Percentiles rank a stretch among this genome's conserved stretches.
These are phyloP conservation scores for Pelochelys cantorii DNA, from an alignment of 2,797 vertebrate genomes.

Conservation along the genomic window DNA sequence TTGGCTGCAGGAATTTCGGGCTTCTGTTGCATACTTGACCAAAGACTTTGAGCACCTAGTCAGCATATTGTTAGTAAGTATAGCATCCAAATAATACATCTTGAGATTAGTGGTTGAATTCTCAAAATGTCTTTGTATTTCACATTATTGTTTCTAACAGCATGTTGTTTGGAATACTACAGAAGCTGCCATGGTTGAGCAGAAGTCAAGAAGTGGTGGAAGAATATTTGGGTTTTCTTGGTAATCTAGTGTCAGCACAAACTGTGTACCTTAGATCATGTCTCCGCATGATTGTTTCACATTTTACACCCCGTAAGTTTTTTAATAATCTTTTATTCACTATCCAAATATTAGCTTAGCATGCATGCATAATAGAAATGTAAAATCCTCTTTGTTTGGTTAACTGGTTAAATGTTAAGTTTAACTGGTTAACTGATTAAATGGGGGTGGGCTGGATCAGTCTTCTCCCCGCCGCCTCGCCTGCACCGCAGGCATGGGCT, in stretches of 20 bases:
- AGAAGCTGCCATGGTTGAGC: slow-evolving; percentile 91
- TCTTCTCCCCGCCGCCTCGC: no score
- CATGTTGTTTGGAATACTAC: not conserved
- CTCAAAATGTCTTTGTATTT: not conserved
- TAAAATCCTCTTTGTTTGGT: no score
- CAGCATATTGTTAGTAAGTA: slow-evolving; percentile 88
- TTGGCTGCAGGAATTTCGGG: slow-evolving; percentile 93
- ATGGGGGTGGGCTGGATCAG: no score
- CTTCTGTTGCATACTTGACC: slow-evolving; percentile 86
- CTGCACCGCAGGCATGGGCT: no score
- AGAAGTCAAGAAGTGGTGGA: slow-evolving; percentile 91
- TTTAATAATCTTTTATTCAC: not conserved
- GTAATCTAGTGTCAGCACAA: slow-evolving; percentile 96
- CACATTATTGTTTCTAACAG: not conserved
- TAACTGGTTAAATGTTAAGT: no score
- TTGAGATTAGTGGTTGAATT: not conserved
- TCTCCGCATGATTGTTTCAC: slow-evolving; percentile 89
- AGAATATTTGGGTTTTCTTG: slow-evolving; percentile 93
- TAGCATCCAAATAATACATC: slow-evolving; percentile 51
- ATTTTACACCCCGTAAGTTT: slow-evolving; percentile 88
- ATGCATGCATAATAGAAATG: not conserved
- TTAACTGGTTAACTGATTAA: no score
- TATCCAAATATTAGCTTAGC: not conserved
- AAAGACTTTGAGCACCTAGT: slow-evolving; percentile 95
- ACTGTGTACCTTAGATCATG: slow-evolving; percentile 92